phyloP scores from a whole-genome alignment of 2,113 vertebrate genomes.

The Cyprinodon tularosa region DNA sequence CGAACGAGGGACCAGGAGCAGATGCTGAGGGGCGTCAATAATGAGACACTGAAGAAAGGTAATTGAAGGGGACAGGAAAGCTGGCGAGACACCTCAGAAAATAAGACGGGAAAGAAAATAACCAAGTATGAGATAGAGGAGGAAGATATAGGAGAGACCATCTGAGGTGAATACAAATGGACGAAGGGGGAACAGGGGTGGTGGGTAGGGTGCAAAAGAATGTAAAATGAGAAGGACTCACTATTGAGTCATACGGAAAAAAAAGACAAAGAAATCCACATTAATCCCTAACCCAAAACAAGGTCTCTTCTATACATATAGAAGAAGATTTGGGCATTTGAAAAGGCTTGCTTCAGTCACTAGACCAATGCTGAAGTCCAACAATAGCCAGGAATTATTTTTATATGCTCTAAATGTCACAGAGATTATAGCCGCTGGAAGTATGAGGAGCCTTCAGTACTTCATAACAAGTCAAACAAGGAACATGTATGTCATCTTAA shows the following conservation, averaged over 20 bases:
- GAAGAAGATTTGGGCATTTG: slow-evolving; percentile 23
- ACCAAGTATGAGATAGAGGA: slow-evolving; percentile 70
- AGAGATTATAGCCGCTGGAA: slow-evolving; percentile 24
- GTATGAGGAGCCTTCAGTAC: slow-evolving; percentile 17
- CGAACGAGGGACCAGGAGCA: slow-evolving; percentile 54
- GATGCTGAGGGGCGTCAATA: slow-evolving; percentile 57
- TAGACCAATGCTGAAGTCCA: slow-evolving; percentile 18
- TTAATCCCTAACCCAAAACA: slow-evolving; percentile 70
- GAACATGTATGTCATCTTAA: slow-evolving; percentile 19
- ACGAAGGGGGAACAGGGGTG: slow-evolving; percentile 52
- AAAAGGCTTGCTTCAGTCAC: slow-evolving; percentile 60
- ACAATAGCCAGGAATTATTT: neutral
- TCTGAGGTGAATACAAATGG: slow-evolving; percentile 80
- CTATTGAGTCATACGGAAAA: slow-evolving; percentile 73
- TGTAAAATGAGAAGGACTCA: slow-evolving; percentile 74
- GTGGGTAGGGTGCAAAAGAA: slow-evolving; percentile 70
- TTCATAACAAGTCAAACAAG: neutral
- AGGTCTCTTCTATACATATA: slow-evolving; percentile 51
- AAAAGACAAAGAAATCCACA: slow-evolving; percentile 71
- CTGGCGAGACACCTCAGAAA: slow-evolving; percentile 58
- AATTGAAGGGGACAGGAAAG: slow-evolving; percentile 63
- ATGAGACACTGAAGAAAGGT: slow-evolving; percentile 63
- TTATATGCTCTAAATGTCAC: neutral
- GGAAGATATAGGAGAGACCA: slow-evolving; percentile 65
- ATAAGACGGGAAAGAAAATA: slow-evolving; percentile 66